Base-by-base conservation (phyloP, 2,797 vertebrate genomes). In the Tinamus major region DNA sequence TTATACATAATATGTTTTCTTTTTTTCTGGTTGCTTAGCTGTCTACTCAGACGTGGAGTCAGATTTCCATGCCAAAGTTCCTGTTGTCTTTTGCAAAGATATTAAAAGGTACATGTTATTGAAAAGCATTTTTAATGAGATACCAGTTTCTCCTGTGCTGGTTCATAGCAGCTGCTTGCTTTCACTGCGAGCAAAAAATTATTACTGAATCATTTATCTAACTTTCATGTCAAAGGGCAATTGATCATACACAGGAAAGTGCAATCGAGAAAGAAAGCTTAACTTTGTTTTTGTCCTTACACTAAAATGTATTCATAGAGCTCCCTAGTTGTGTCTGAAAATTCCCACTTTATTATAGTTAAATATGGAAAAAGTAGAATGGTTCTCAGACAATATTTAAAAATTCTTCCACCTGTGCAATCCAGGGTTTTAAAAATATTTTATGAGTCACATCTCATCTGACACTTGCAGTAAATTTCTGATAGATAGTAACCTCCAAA, bases 41-140 rank as follows among this genome's bases (percentile, higher is more conserved):
- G 97, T 98, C 90, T 99, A 98, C 97, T 97, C 97, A 44, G 99
- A 99, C 65, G 99, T 99, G 70, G 99, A 99, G 97, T 99, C 99
- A 21, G 99, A 99, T 98, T 99, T 99, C 97, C 99, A 99, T 49
- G 99, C 99, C 97, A 99, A 99, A 98, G 99, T 99, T 98, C 99
- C 99, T 93, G 98, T 99, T 86, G 98, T 99, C 83, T 99, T 99
- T 97, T 99, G 99, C 98, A 98, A 98, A 93, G 99, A 99, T 95
- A 95, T 97, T 63, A 98, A 97, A 97, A 99, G 98, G 99, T 99
- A 91, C 93, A 96, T 97, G 74, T 65, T 23, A 65, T 37, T 95
- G 53, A 85, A 83, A 68, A 90, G 33, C 24, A 80, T 55, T 86
- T 85, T 71, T 79, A 85, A 64, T 61, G 83, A 78, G 42, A 79